Evolutionary conservation across 1,140 invertebrate species (phyloP).

Genomic region (Cydia amplana): DNA sequence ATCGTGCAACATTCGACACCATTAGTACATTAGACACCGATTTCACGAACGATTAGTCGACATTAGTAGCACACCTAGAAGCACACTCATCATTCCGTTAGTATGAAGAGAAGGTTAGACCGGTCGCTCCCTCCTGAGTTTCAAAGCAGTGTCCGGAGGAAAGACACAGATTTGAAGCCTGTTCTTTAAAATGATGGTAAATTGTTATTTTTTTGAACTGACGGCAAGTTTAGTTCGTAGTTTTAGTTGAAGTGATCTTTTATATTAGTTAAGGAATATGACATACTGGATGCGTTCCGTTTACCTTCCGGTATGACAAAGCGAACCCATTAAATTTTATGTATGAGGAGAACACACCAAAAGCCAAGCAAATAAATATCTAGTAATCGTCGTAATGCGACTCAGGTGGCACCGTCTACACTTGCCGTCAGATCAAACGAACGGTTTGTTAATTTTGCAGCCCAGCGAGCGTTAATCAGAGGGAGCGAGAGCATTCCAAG

Average conservation of each 20-base stretch:
- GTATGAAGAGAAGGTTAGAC: slow-evolving; percentile 57
- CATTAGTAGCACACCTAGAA: slow-evolving; percentile 73
- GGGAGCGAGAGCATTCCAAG: slow-evolving; percentile 48
- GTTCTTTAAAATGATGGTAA: not conserved
- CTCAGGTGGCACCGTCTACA: not conserved
- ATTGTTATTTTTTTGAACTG: not conserved
- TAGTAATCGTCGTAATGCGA: not conserved
- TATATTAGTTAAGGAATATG: not conserved
- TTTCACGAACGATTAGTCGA: slow-evolving; percentile 63
- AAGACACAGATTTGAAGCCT: slow-evolving; percentile 19
- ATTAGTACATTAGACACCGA: slow-evolving; percentile 62
- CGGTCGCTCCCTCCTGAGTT: slow-evolving; percentile 46
- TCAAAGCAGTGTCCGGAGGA: slow-evolving; percentile 10
- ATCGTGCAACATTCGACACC: slow-evolving; percentile 32
- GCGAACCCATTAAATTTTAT: not conserved
- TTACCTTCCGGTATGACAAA: not conserved
- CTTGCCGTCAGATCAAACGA: slow-evolving; percentile 4
- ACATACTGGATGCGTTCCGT: too few relatives aligned
- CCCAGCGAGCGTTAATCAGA: slow-evolving; percentile 23
- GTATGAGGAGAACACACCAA: not conserved
- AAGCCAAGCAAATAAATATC: not conserved
- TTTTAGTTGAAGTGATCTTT: not conserved
- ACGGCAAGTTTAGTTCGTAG: not conserved
- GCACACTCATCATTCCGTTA: slow-evolving; percentile 71
- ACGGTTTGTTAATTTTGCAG: not conserved